phyloP scores from a whole-genome alignment of 2,888 invertebrate species.

The Litoditis marina region DNA sequence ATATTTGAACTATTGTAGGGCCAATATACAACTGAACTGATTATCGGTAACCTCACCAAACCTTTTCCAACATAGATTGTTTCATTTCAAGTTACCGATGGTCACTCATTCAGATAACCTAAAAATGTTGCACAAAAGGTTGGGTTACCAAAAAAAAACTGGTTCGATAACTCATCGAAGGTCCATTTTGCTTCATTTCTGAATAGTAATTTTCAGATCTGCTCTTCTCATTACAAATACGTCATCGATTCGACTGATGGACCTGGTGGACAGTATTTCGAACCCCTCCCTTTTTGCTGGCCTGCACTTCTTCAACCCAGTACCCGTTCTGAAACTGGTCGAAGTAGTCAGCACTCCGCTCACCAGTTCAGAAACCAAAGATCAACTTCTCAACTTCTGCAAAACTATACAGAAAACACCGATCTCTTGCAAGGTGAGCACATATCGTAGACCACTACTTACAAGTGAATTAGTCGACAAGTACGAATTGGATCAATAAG shows the following conservation, averaged over 20 bases:
- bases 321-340: slow-evolving; percentile 81
- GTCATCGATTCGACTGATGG: slow-evolving; percentile 78
- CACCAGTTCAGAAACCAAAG: slow-evolving; percentile 75
- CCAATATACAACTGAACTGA: too few species aligned
- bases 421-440: slow-evolving; percentile 74
- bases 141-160: too few species aligned
- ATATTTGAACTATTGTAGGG: too few species aligned
- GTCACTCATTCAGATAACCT: too few species aligned
- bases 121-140: too few species aligned
- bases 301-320: slow-evolving; percentile 87
- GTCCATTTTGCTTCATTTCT: too few species aligned
- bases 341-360: slow-evolving; percentile 77
- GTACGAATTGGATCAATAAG: too few species aligned
- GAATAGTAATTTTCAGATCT: slow-evolving; percentile 68
- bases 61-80: too few species aligned
- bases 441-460: too few species aligned
- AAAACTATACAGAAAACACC: slow-evolving; percentile 78
- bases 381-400: slow-evolving; percentile 75
- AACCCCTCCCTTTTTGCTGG: slow-evolving; percentile 74
- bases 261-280: slow-evolving; percentile 67
- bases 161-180: slow-evolving; percentile 17
- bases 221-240: slow-evolving; percentile 85
- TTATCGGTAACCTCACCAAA: too few species aligned
- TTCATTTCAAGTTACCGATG: too few species aligned
- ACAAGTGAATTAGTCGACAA: too few species aligned